A percentile compares a stretch with the other conserved stretches of the same genome.
These are phyloP conservation scores for Cryptosula pallasiana DNA, from an alignment of 2,888 invertebrate genomes.

Conservation along the genomic window DNA sequence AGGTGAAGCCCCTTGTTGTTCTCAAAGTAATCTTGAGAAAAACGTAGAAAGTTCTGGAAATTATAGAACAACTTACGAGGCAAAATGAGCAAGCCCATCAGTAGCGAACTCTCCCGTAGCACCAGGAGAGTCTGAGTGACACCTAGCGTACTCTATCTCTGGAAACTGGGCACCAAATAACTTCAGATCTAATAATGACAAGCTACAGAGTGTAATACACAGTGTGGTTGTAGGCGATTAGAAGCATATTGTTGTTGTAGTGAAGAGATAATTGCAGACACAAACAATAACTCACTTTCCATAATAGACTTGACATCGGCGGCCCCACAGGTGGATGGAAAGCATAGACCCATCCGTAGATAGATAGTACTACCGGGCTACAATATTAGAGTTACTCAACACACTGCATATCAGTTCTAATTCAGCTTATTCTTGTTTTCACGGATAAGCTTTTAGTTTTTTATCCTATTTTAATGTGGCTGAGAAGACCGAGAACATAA, in stretches of 20 bases:
- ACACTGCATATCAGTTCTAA: too few relatives aligned
- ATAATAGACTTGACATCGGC: constrained; percentile 9
- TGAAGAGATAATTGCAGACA: too few relatives aligned
- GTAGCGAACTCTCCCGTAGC: background rate
- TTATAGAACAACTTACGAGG: constrained; percentile 1
- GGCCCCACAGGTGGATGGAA: constrained; percentile 13
- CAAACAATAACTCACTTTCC: constrained; percentile 11
- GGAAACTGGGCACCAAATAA: background rate
- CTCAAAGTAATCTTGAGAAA: background rate
- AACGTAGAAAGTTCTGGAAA: too few relatives aligned
- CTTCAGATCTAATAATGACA: background rate
- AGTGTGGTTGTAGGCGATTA: too few relatives aligned
- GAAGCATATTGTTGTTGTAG: too few relatives aligned
- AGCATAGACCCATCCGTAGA: constrained; percentile 4
- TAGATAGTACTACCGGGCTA: background rate
- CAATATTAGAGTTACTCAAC: too few relatives aligned
- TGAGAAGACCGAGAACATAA: too few relatives aligned
- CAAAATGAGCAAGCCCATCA: background rate
- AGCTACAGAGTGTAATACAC: background rate
- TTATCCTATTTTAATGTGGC: too few relatives aligned
- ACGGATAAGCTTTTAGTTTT: too few relatives aligned
- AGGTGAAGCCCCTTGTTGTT: too few relatives aligned
- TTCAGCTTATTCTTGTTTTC: too few relatives aligned
- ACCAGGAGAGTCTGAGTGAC: background rate
- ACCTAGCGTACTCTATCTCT: background rate